A percentile compares a stretch with the other conserved stretches of the same genome.
These are phyloP conservation scores for Oryzias woworae DNA, from an alignment of 2,113 vertebrate genomes.

Conservation along the genomic window DNA sequence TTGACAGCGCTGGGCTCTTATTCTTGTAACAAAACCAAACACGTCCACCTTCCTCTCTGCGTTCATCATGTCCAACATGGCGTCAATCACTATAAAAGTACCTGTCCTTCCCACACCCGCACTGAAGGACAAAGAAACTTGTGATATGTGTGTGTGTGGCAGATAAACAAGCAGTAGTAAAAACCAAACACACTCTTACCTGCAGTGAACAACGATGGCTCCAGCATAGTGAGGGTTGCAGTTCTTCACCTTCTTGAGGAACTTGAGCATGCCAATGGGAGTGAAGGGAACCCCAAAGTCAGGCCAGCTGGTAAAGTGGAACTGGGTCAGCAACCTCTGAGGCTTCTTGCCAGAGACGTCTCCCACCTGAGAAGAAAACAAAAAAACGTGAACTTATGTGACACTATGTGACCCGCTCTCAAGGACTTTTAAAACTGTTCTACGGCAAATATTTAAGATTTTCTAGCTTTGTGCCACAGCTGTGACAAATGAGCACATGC, in stretches of 20 bases:
- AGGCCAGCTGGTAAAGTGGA: conserved; percentile 99
- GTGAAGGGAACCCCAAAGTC: conserved; percentile 98
- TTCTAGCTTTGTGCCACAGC: background rate
- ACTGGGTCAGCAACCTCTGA: conserved; percentile 95
- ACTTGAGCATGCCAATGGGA: conserved; percentile 97
- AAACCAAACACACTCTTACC: conserved; percentile 69
- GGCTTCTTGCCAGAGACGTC: conserved; percentile 96
- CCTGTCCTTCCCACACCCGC: conserved; percentile 95
- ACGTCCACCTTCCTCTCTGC: conserved; percentile 94
- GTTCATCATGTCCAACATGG: conserved; percentile 99
- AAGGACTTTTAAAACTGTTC: too few species aligned
- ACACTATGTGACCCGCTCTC: too few species aligned
- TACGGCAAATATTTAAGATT: too few species aligned
- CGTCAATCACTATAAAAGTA: conserved; percentile 97
- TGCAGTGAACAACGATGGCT: conserved; percentile 96
- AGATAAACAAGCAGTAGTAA: background rate
- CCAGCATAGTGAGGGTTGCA: conserved; percentile 95
- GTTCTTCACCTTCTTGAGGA: conserved; percentile 96
- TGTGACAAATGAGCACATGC: background rate
- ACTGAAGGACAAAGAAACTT: conserved; percentile 61
- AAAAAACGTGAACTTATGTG: background rate
- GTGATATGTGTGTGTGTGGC: background rate
- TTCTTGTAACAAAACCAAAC: conserved; percentile 95
- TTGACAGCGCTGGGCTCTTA: conserved; percentile 96
- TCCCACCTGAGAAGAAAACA: conserved; percentile 81